Conservation (phyloP, 2,888 invertebrate genomes). For the Hydraecia micacea region DNA sequence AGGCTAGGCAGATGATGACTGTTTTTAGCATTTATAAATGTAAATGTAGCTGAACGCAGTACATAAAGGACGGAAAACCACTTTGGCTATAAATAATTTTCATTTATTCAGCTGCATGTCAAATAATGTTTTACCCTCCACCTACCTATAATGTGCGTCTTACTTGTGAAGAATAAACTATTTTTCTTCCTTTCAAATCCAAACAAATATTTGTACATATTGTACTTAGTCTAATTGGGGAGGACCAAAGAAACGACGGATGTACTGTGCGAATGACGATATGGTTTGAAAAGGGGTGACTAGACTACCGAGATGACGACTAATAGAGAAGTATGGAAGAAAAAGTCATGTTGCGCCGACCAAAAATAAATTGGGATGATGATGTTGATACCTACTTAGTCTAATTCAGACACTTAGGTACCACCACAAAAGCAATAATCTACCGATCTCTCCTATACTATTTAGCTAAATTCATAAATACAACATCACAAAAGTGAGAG, state of each 20-base stretch:
- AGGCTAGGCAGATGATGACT: neutral
- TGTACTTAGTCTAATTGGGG: too few relatives aligned
- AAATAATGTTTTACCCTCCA: neutral
- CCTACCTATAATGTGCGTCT: too few relatives aligned
- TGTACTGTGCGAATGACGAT: too few relatives aligned
- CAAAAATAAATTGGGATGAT: too few relatives aligned
- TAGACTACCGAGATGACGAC: too few relatives aligned
- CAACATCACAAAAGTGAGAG: slow-evolving; percentile 12
- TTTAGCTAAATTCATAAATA: slow-evolving; percentile 5
- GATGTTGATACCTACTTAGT: neutral
- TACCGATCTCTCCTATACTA: neutral
- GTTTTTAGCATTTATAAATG: neutral
- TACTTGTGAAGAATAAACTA: too few relatives aligned
- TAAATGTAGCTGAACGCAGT: neutral
- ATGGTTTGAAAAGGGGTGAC: too few relatives aligned
- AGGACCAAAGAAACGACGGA: too few relatives aligned
- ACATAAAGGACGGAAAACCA: neutral
- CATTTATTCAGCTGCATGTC: neutral
- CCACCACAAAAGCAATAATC: neutral
- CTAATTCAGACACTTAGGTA: neutral
- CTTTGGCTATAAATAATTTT: neutral
- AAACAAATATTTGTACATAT: neutral
- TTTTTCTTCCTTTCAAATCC: too few relatives aligned
- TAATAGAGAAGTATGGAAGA: too few relatives aligned
- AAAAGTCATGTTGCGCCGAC: too few relatives aligned